phyloP scores from a whole-genome alignment of 2,797 vertebrate genomes.

The Luscinia megarhynchos region DNA sequence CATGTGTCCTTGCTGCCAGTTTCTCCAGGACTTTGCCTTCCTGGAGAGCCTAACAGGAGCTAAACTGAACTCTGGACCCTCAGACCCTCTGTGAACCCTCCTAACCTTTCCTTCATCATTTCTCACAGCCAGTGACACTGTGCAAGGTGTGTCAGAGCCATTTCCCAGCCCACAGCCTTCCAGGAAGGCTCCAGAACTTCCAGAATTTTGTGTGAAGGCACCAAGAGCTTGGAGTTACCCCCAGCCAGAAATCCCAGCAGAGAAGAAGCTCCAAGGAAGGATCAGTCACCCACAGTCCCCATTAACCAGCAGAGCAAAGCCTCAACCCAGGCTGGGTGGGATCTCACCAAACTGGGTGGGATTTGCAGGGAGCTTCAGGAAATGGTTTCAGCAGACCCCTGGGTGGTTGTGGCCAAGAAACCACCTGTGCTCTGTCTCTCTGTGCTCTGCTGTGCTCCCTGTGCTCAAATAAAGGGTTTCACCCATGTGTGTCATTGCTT shows the following conservation, averaged over 20 bases:
- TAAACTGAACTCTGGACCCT: background rate
- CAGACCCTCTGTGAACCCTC: background rate
- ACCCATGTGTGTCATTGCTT: background rate
- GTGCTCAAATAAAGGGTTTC: background rate
- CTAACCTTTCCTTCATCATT: background rate
- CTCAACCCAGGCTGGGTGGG: background rate
- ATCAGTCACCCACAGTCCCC: accelerated
- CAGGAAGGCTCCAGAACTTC: background rate
- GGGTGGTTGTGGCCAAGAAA: accelerated
- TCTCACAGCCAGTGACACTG: accelerated
- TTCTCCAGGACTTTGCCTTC: background rate
- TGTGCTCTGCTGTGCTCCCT: accelerated
- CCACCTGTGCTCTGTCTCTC: background rate
- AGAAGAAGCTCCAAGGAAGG: accelerated
- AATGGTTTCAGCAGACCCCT: background rate
- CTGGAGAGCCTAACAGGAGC: background rate
- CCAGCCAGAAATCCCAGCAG: background rate
- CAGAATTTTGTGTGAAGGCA: background rate
- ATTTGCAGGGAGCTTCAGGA: background rate
- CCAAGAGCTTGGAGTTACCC: background rate
- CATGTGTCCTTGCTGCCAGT: background rate
- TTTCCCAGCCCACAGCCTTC: background rate
- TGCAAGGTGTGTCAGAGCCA: background rate
- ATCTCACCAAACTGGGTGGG: no score
- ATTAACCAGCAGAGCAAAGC: background rate